Evolutionary conservation across 1,140 invertebrate genomes (phyloP).

Genomic region (Probaryconus sp.): DNA sequence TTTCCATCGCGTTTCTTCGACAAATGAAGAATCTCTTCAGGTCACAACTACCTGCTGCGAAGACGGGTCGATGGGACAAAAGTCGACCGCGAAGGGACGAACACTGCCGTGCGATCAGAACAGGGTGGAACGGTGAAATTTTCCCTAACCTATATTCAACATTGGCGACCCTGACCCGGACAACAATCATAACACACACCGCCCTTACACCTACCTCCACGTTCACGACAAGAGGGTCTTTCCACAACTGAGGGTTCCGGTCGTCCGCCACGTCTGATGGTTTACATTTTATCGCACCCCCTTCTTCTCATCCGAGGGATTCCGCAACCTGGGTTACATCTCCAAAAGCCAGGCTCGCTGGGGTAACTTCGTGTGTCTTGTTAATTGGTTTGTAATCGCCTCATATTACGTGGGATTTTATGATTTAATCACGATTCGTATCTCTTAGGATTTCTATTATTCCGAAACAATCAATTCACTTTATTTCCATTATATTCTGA

Average conservation of each 20-base stretch:
- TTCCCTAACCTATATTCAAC: constrained; percentile 64
- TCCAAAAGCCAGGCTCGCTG: constrained; percentile 39
- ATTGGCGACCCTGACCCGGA: constrained; percentile 62
- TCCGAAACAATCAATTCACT: too few relatives aligned
- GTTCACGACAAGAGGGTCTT: constrained; percentile 57
- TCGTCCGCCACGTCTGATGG: constrained; percentile 50
- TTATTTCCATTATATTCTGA: too few relatives aligned
- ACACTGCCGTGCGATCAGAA: constrained; percentile 55
- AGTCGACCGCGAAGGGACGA: constrained; percentile 25
- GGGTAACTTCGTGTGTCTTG: constrained; percentile 29
- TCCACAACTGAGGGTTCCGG: constrained; percentile 59
- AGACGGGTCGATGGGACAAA: constrained; percentile 34
- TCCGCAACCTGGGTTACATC: constrained; percentile 25
- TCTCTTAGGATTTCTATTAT: too few relatives aligned
- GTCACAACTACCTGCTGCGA: constrained; percentile 55
- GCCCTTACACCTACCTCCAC: constrained; percentile 62
- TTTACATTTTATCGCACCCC: constrained; percentile 64
- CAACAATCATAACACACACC: constrained; percentile 66
- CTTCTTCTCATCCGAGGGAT: constrained; percentile 53
- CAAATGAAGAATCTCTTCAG: too few relatives aligned
- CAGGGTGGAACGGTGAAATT: constrained; percentile 51
- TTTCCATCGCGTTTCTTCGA: neutral
- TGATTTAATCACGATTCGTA: too few relatives aligned
- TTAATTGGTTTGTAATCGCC: constrained; percentile 49
- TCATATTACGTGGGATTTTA: neutral